Conservation (phyloP, 2,797 vertebrate genomes). For the Picus viridis region DNA sequence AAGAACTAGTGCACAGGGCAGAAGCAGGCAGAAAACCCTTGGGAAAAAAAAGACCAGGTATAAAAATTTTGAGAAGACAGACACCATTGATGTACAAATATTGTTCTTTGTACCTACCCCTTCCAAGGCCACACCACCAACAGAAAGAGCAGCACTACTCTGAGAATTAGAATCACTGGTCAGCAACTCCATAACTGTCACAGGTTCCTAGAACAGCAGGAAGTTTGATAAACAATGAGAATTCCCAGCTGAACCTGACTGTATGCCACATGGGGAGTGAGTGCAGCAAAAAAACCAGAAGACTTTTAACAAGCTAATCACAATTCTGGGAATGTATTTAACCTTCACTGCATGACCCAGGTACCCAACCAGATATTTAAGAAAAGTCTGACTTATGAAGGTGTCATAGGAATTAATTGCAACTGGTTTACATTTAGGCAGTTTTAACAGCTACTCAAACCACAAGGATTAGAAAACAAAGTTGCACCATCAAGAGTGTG, state of each 20-base stretch:
- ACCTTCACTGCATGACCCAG: background rate
- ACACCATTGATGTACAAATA: background rate
- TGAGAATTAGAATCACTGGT: background rate
- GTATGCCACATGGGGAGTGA: background rate
- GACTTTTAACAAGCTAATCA: background rate
- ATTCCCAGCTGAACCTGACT: background rate
- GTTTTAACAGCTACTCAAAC: background rate
- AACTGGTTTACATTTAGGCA: background rate
- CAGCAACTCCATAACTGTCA: background rate
- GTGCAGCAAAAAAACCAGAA: background rate
- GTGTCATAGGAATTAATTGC: background rate
- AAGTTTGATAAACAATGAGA: background rate
- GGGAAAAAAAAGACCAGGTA: background rate
- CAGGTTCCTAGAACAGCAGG: background rate
- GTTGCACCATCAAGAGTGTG: background rate
- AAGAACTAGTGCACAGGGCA: background rate
- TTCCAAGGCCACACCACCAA: background rate
- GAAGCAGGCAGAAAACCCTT: background rate
- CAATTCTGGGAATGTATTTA: background rate
- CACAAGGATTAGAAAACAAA: background rate
- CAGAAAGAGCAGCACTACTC: background rate
- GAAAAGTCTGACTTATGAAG: background rate
- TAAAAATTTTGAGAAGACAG: background rate
- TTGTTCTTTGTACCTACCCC: background rate
- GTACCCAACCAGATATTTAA: background rate